Evolutionary conservation across 2,888 invertebrate species (phyloP).

Genomic region (Eupithecia inturbata): DNA sequence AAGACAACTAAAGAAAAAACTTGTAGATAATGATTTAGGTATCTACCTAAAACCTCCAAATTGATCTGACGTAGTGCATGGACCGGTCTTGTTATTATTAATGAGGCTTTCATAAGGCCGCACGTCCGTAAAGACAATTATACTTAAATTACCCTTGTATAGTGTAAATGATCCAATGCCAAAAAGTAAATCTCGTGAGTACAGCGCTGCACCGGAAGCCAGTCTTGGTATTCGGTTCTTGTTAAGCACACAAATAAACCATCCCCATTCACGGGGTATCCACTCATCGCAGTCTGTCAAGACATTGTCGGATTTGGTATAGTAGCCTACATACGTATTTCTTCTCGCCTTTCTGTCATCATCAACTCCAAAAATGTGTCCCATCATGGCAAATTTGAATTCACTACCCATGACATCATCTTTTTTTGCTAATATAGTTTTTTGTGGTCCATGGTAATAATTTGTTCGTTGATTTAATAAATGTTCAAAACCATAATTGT

Average conservation of each 20-base stretch:
- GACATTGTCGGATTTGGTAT: background rate
- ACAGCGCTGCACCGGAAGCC: conserved; percentile 3
- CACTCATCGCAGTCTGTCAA: conserved; percentile 1
- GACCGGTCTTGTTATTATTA: background rate
- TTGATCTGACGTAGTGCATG: background rate
- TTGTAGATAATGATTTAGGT: too few relatives aligned
- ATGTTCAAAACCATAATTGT: background rate
- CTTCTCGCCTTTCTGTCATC: background rate
- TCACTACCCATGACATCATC: background rate
- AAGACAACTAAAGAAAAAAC: too few relatives aligned
- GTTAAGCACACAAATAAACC: background rate
- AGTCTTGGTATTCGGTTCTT: background rate
- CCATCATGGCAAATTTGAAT: conserved; percentile 8
- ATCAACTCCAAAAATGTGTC: conserved; percentile 2
- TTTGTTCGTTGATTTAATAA: background rate
- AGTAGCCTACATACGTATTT: background rate
- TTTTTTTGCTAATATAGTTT: background rate
- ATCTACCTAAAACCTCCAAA: too few relatives aligned
- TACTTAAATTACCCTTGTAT: background rate
- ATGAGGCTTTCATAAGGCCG: background rate
- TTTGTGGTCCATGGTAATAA: background rate
- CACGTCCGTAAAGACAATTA: background rate
- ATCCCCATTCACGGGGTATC: conserved; percentile 8
- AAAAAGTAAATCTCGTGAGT: background rate
- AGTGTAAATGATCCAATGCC: conserved; percentile 9